Base-by-base conservation (phyloP, 2,888 invertebrate species). In the Stegophylla sp. region DNA sequence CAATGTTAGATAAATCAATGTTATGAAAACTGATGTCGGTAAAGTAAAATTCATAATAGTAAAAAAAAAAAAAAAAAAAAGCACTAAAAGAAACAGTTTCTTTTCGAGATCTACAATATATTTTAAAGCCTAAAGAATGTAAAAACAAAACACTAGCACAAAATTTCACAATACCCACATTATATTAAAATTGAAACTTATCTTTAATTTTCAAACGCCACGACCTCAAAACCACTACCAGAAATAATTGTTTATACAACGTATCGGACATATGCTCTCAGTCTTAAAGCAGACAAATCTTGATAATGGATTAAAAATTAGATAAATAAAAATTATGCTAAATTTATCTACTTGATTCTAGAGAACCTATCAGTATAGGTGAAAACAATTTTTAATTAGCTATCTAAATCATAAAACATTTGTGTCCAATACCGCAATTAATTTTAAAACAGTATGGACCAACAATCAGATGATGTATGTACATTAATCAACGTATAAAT, bases 371-470 rank as follows among this genome's bases (percentile, higher is more conserved):
- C 12, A 17, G 15, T 56, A 26, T 79, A 69, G 43, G 66, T 56
- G 66, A 13, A 76, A 66, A 76, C 51, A 69, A 77, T 76, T 76
- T 28, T 69, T 69, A 45, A n/a, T 34, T 34, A 20, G 13, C 48
- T 34, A 20, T 15, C 48, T 77, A 53, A 43, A 67, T 67, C 15
- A 63, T 71, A 61, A 63, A 79, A 23, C 41, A 48, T 51, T 69
- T 67, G 45, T 53, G 7, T 51, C 79, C 71, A 79, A 41, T 69
- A 61, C 45, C 28, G 51, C 61, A 43, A 59, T 67, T 43, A 95
- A 95, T 75, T 34, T 67, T 48, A 67, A 51, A 59, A 64, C 41
- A 63, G 34, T 10, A 64, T 41, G 51, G 26, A 41, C 12, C 17
- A 41, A 53, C 34, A 53, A 34, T 53, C 23, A 5, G 34, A 41